These are phyloP conservation scores for Neomonachus schauinslandi DNA, from an alignment of 2,113 vertebrate genomes.

Conservation along the genomic window DNA sequence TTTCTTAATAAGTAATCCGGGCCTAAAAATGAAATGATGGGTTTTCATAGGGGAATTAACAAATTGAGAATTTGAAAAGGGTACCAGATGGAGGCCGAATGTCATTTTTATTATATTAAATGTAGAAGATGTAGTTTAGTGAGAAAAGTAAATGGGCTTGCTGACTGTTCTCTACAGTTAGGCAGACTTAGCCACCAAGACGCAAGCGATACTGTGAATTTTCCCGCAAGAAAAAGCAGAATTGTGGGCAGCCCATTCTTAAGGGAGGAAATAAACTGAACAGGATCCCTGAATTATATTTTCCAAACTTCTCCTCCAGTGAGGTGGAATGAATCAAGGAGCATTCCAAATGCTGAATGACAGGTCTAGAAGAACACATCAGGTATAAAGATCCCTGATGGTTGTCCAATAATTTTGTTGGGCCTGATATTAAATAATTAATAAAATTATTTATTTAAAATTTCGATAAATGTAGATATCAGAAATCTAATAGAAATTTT, in stretches of 20 bases:
- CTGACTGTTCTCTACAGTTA: neutral
- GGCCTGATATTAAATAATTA: neutral
- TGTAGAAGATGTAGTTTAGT: neutral
- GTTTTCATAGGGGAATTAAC: neutral
- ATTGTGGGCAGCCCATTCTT: neutral
- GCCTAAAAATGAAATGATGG: neutral
- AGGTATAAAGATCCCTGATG: neutral
- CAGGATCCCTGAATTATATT: neutral
- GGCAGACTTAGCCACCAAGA: neutral
- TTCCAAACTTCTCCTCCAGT: neutral
- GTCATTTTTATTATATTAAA: neutral
- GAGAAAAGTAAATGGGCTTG: neutral
- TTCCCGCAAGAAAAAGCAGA: neutral
- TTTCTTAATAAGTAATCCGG: neutral
- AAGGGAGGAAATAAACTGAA: neutral
- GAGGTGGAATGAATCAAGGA: neutral
- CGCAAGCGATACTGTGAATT: neutral
- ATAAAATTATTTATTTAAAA: slow-evolving; percentile 14
- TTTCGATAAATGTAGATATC: neutral
- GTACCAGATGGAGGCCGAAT: neutral
- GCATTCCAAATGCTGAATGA: neutral
- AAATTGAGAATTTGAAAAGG: neutral
- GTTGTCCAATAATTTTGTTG: neutral
- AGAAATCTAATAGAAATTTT: neutral
- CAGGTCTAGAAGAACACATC: neutral